Percentiles rank a stretch among this genome's conserved stretches.
phyloP scores from a whole-genome alignment of 2,113 vertebrate genomes.

The Podocnemis expansa region DNA sequence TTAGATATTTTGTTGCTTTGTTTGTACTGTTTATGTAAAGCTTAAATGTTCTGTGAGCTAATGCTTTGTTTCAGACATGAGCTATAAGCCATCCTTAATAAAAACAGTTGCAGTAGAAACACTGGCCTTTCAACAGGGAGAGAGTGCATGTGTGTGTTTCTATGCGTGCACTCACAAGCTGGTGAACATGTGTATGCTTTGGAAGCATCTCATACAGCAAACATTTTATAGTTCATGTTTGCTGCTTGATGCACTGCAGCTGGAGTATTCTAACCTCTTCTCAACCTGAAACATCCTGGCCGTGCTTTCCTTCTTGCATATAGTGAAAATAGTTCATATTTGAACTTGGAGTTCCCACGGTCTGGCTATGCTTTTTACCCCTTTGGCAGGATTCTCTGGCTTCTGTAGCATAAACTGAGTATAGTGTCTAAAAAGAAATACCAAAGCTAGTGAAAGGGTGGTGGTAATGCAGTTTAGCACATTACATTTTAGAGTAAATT shows the following conservation, averaged over 20 bases:
- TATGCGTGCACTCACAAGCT: neutral
- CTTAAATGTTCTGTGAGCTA: neutral
- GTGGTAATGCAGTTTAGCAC: neutral
- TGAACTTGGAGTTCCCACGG: neutral
- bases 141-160: neutral
- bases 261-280: neutral
- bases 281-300: neutral
- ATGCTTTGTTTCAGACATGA: neutral
- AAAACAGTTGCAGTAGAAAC: neutral
- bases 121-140: too few relatives aligned
- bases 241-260: neutral
- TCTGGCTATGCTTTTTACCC: neutral
- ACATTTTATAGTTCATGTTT: neutral
- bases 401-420: neutral
- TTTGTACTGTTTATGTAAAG: neutral
- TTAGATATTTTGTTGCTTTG: neutral
- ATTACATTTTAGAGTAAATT: neutral
- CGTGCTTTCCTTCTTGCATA: neutral
- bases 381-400: neutral
- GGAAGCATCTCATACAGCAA: neutral
- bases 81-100: neutral
- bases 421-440: neutral
- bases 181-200: neutral
- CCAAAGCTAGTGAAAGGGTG: neutral
- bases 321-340: neutral